phyloP scores from a whole-genome alignment of 2,113 vertebrate species.

The Taxidea taxus region DNA sequence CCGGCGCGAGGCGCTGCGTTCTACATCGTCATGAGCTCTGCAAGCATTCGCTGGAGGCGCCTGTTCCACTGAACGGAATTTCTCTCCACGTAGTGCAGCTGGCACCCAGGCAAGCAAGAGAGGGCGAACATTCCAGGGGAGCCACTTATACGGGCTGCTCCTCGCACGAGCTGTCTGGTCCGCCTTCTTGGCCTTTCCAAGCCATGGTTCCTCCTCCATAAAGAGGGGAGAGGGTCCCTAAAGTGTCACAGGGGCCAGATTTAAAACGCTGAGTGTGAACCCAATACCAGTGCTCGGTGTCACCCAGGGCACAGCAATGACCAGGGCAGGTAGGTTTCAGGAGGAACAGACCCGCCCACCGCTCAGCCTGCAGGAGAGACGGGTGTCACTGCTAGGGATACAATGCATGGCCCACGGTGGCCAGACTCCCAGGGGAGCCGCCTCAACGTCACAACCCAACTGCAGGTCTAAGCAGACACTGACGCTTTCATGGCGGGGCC shows the following conservation, averaged over 20 bases:
- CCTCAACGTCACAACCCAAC: no score
- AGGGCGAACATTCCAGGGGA: neutral
- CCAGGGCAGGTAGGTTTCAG: neutral
- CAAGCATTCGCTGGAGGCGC: no score
- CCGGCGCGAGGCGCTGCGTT: neutral
- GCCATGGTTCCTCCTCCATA: neutral
- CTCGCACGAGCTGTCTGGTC: no score
- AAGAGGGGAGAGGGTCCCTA: neutral
- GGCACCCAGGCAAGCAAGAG: neutral
- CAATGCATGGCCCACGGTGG: neutral
- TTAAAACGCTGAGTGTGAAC: neutral
- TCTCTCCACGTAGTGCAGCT: no score
- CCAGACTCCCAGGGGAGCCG: no score
- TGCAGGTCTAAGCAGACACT: no score
- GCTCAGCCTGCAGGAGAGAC: neutral
- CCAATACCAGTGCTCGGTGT: accelerated
- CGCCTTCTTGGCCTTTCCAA: no score
- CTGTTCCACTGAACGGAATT: neutral
- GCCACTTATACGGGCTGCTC: neutral
- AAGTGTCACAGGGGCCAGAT: neutral
- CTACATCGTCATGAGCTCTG: neutral
- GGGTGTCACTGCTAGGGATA: neutral
- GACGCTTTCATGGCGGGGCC: no score
- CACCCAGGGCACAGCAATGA: neutral
- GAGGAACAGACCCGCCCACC: neutral